Evolutionary conservation across 2,888 invertebrate genomes (phyloP).

Genomic region (Drosophila subquinaria): DNA sequence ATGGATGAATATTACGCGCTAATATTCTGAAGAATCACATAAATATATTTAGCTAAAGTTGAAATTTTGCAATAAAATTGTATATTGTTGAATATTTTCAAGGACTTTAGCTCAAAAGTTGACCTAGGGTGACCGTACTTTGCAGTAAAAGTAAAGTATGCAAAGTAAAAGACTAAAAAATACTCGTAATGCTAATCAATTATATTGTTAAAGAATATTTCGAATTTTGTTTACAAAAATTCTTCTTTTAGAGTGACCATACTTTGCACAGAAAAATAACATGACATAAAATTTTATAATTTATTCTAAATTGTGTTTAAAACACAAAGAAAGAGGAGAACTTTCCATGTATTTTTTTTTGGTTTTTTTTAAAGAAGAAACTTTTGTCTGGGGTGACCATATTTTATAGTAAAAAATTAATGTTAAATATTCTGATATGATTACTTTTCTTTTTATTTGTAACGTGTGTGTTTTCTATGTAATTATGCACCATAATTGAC

Average conservation of each 20-base stretch:
- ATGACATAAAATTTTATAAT: too few species aligned
- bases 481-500: too few species aligned
- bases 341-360: too few species aligned
- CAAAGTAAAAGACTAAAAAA: too few species aligned
- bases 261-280: neutral
- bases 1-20: neutral
- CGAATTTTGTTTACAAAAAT: too few species aligned
- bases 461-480: too few species aligned
- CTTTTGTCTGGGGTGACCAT: neutral
- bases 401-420: neutral
- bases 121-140: neutral
- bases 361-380: neutral
- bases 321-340: too few species aligned
- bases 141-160: neutral
- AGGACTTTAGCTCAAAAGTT: neutral
- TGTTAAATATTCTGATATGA: too few species aligned
- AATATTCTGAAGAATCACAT: neutral
- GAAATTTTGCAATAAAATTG: neutral
- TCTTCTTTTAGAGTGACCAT: neutral
- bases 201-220: too few species aligned
- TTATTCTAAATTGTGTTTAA: too few species aligned
- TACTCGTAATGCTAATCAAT: too few species aligned
- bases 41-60: neutral
- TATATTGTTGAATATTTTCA: neutral
- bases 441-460: too few species aligned